Evolutionary conservation across 2,888 invertebrate species (phyloP).

Genomic region (Dynastes maya): DNA sequence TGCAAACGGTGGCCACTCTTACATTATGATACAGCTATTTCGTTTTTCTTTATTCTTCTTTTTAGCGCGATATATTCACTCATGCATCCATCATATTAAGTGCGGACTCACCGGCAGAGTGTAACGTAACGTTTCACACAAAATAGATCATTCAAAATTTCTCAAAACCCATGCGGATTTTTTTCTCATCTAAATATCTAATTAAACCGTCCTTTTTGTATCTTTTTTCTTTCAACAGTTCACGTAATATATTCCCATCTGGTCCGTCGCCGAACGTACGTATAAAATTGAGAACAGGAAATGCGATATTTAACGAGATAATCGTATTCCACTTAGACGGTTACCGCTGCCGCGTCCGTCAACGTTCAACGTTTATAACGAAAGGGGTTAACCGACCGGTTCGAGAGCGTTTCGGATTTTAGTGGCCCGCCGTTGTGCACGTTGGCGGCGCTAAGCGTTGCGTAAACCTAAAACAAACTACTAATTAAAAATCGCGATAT

Average conservation of each 20-base stretch:
- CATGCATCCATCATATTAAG: too few species aligned
- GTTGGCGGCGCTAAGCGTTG: conserved; percentile 3
- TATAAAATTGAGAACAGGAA: conserved; percentile 29
- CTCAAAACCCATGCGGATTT: conserved; percentile 3
- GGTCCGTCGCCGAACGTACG: not conserved
- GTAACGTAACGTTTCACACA: too few species aligned
- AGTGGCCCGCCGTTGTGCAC: conserved; percentile 2
- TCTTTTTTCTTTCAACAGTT: conserved; percentile 7
- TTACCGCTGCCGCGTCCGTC: not conserved
- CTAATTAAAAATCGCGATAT: conserved; percentile 38
- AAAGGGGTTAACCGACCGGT: conserved; percentile 32
- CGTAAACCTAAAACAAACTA: conserved; percentile 29
- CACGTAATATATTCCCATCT: conserved; percentile 21
- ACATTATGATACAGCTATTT: too few species aligned
- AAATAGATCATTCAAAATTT: not conserved
- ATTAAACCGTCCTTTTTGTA: conserved; percentile 9
- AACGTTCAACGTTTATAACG: conserved; percentile 1
- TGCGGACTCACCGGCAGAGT: too few species aligned
- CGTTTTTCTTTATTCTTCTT: too few species aligned
- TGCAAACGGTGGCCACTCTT: too few species aligned
- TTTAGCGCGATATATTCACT: too few species aligned
- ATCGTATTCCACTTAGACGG: conserved; percentile 10
- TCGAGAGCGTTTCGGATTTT: conserved; percentile 18
- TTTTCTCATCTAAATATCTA: conserved; percentile 10
- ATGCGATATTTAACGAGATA: conserved; percentile 31